Conservation (phyloP, 2,888 invertebrate genomes). For the Drosophila antonietae region DNA sequence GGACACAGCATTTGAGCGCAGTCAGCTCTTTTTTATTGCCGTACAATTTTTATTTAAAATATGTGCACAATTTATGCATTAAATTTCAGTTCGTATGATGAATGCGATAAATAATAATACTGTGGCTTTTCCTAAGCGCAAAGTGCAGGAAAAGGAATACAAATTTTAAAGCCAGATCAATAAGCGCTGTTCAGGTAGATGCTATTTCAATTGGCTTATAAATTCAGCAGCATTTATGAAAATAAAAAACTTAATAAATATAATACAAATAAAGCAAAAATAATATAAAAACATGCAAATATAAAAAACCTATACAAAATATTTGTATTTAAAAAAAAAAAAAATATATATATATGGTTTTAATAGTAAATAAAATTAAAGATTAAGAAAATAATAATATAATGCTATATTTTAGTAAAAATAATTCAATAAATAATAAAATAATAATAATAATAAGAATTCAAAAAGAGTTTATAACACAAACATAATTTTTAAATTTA, state of each 20-base stretch:
- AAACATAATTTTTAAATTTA: no score
- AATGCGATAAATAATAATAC: neutral
- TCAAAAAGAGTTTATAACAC: no score
- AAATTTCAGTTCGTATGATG: neutral
- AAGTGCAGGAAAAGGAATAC: neutral
- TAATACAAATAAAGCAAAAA: neutral
- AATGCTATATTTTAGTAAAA: no score
- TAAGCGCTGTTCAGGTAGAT: neutral
- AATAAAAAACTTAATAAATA: neutral
- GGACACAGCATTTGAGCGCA: neutral
- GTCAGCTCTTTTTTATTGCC: neutral
- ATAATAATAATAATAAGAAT: no score
- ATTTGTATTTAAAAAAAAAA: no score
- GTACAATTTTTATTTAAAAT: neutral
- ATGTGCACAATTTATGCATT: neutral
- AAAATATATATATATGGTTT: no score
- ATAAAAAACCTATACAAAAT: no score
- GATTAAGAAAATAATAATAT: no score
- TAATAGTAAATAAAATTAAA: no score
- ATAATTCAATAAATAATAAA: no score
- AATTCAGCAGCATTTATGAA: neutral
- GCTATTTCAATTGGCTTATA: neutral
- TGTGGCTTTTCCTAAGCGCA: neutral
- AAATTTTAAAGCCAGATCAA: neutral
- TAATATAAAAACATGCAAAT: no score